These are phyloP conservation scores for Nebria brevicollis DNA, from an alignment of 2,888 invertebrate species.

Conservation along the genomic window DNA sequence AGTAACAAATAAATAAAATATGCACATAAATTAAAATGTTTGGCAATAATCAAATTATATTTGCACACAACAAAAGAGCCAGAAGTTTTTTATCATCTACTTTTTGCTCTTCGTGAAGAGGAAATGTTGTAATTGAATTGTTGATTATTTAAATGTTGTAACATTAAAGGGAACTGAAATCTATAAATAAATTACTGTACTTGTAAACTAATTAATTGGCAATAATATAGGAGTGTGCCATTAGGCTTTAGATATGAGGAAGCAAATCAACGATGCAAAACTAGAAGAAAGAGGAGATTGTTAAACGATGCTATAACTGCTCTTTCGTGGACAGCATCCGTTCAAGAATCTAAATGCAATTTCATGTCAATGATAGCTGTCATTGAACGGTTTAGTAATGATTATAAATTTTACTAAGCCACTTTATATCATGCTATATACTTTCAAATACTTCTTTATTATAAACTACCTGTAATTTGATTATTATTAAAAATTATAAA, in stretches of 20 bases:
- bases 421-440: background rate
- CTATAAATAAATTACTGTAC: conserved; percentile 10
- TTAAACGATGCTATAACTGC: background rate
- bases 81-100: background rate
- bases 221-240: conserved; percentile 23
- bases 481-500: too few species aligned
- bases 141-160: conserved; percentile 21
- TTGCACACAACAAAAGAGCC: background rate
- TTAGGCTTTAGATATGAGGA: conserved; percentile 21
- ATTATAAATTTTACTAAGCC: background rate
- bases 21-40: background rate
- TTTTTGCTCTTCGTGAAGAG: background rate
- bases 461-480: too few species aligned
- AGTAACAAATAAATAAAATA: too few species aligned
- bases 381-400: background rate
- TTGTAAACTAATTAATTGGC: conserved; percentile 3
- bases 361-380: conserved; percentile 31
- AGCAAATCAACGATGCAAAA: conserved; percentile 36
- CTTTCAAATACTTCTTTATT: too few species aligned
- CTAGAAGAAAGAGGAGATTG: conserved; percentile 26
- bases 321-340: conserved; percentile 23
- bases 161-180: conserved; percentile 5
- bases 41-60: background rate
- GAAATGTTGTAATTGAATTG: conserved; percentile 24
- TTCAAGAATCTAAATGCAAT: conserved; percentile 22